Conservation (phyloP, 2,888 invertebrate genomes). For the Silvanus unidentatus region DNA sequence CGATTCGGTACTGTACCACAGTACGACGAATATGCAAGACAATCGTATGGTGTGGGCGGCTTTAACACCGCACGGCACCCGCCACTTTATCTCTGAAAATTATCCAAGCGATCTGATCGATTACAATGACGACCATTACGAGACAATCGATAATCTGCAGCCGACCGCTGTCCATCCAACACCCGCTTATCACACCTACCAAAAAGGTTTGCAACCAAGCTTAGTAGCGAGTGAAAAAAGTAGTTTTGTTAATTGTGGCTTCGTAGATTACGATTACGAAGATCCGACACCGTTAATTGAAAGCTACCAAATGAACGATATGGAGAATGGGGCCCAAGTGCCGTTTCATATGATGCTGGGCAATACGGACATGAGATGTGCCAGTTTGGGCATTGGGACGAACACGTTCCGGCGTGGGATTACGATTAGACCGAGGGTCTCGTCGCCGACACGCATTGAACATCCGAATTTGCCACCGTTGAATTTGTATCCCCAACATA, state of each 20-base stretch:
- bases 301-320: slow-evolving; percentile 59
- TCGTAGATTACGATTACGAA: slow-evolving; percentile 76
- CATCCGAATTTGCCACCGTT: slow-evolving; percentile 75
- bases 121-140: slow-evolving; percentile 60
- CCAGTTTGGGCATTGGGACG: slow-evolving; percentile 47
- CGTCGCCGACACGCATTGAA: slow-evolving; percentile 76
- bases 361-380: slow-evolving; percentile 44
- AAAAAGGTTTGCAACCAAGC: slow-evolving; percentile 24
- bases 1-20: slow-evolving; percentile 39
- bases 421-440: slow-evolving; percentile 59
- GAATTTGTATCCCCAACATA: slow-evolving; percentile 55
- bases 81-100: slow-evolving; percentile 67
- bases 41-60: slow-evolving; percentile 66
- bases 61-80: slow-evolving; percentile 72
- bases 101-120: slow-evolving; percentile 51
- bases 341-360: slow-evolving; percentile 38
- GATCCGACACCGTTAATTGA: slow-evolving; percentile 72
- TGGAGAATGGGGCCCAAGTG: slow-evolving; percentile 45
- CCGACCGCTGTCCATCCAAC: neutral
- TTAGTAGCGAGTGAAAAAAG: slow-evolving; percentile 22
- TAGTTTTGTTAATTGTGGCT: slow-evolving; percentile 65
- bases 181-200: slow-evolving; percentile 13
- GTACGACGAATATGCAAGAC: slow-evolving; percentile 33
- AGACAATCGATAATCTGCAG: slow-evolving; percentile 54
- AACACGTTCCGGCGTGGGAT: slow-evolving; percentile 48